A percentile compares a stretch with the other conserved stretches of the same genome.
phyloP scores from a whole-genome alignment of 2,797 vertebrate genomes.

The Podarcis lilfordi region DNA sequence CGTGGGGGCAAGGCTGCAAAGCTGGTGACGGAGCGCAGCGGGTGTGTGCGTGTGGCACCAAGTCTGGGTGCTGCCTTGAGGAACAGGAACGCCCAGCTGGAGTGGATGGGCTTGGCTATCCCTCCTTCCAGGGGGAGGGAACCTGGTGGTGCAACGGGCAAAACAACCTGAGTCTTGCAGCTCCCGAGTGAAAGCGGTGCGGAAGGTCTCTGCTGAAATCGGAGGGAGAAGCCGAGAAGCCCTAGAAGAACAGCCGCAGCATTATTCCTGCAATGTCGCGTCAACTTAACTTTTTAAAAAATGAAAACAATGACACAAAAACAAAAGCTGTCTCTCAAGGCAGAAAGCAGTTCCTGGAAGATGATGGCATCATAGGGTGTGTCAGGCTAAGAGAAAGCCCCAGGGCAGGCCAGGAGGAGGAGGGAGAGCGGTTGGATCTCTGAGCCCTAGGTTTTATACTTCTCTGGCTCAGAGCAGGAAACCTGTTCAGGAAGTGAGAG shows the following conservation, averaged over 20 bases:
- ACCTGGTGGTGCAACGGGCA: background rate
- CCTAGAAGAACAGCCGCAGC: background rate
- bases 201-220: background rate
- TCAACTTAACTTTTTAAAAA: no score
- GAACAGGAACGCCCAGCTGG: background rate
- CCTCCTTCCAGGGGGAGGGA: background rate
- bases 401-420: background rate
- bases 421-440: background rate
- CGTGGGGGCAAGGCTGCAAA: background rate
- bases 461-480: background rate
- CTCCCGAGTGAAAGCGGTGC: background rate
- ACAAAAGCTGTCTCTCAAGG: background rate
- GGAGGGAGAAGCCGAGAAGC: background rate
- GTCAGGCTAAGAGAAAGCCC: background rate
- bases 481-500: background rate
- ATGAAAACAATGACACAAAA: no score
- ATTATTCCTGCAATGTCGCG: background rate
- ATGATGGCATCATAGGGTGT: background rate
- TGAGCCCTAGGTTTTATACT: background rate
- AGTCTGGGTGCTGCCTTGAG: background rate
- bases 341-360: background rate
- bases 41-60: fast-evolving
- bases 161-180: background rate
- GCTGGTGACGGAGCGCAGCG: background rate
- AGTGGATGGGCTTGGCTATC: background rate